These are phyloP conservation scores for Luperina testacea DNA, from an alignment of 2,888 invertebrate species.

Conservation along the genomic window DNA sequence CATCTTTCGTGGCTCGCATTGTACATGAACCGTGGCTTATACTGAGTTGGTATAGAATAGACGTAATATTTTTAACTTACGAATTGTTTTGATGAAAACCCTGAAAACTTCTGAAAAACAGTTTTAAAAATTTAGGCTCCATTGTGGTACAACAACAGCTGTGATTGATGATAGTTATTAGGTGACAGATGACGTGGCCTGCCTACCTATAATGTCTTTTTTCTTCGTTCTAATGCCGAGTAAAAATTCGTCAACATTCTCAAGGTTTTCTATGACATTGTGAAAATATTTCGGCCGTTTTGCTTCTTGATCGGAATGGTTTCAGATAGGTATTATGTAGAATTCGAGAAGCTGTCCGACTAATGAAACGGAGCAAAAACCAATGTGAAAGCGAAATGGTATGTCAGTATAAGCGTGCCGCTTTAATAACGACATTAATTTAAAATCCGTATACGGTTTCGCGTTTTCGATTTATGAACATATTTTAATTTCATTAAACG, in stretches of 20 bases:
- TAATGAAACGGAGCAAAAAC: not conserved
- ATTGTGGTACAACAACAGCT: constrained; percentile 61
- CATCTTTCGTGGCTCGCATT: too few relatives aligned
- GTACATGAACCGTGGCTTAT: not conserved
- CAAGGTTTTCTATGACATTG: not conserved
- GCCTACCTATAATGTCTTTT: constrained; percentile 66
- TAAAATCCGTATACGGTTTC: not conserved
- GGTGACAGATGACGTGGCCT: constrained; percentile 57
- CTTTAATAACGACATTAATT: not conserved
- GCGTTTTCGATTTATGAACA: not conserved
- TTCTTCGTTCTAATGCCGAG: constrained; percentile 61
- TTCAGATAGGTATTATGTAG: not conserved
- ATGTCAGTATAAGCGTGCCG: not conserved
- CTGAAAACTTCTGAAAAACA: constrained; percentile 3
- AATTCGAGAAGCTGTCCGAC: not conserved
- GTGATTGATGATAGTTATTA: constrained; percentile 80
- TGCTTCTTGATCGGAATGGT: not conserved
- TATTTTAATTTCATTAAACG: not conserved
- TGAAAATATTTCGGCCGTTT: not conserved
- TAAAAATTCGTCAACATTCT: constrained; percentile 67
- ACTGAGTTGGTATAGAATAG: not conserved
- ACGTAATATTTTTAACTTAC: not conserved
- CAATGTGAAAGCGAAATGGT: not conserved
- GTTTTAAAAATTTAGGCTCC: constrained; percentile 17
- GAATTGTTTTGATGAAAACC: constrained; percentile 2